Percentiles rank a stretch among this genome's conserved stretches.
These are phyloP conservation scores for Gerosis bhagava DNA, from an alignment of 2,888 invertebrate genomes.

Conservation along the genomic window DNA sequence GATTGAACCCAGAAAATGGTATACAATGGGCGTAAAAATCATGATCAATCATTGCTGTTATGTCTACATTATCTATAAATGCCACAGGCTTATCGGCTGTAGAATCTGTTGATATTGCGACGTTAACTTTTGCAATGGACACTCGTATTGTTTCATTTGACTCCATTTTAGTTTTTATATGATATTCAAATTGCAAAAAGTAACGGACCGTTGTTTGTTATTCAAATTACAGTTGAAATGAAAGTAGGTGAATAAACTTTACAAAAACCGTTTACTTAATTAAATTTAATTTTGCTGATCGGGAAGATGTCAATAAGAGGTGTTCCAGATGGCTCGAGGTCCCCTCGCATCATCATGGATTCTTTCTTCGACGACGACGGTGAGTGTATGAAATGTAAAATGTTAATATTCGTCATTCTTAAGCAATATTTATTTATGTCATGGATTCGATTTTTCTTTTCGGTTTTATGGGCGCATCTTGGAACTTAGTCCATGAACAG, in stretches of 20 bases:
- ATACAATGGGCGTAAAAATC: too few species aligned
- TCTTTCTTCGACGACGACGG: constrained; percentile 74
- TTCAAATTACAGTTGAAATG: neutral
- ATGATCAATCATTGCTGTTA: too few species aligned
- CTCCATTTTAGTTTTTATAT: too few species aligned
- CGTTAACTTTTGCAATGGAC: neutral
- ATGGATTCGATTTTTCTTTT: too few species aligned
- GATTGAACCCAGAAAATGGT: too few species aligned
- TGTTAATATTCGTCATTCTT: too few species aligned
- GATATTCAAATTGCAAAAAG: neutral
- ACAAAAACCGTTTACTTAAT: neutral
- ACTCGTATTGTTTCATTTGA: constrained; percentile 12
- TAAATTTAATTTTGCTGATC: constrained; percentile 21
- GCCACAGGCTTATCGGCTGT: too few species aligned
- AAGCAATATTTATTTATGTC: too few species aligned
- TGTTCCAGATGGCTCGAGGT: constrained; percentile 68
- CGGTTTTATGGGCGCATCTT: too few species aligned
- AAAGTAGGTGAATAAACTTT: neutral
- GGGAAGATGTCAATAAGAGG: constrained; percentile 68
- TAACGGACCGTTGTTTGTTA: too few species aligned
- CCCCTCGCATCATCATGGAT: constrained; percentile 66
- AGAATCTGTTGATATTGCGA: constrained; percentile 7
- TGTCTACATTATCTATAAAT: too few species aligned
- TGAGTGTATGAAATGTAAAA: constrained; percentile 42
- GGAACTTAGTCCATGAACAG: too few species aligned